A percentile compares a stretch with the other conserved stretches of the same genome.
phyloP scores from a whole-genome alignment of 1,140 invertebrate species.

The Brachionus sp. region DNA sequence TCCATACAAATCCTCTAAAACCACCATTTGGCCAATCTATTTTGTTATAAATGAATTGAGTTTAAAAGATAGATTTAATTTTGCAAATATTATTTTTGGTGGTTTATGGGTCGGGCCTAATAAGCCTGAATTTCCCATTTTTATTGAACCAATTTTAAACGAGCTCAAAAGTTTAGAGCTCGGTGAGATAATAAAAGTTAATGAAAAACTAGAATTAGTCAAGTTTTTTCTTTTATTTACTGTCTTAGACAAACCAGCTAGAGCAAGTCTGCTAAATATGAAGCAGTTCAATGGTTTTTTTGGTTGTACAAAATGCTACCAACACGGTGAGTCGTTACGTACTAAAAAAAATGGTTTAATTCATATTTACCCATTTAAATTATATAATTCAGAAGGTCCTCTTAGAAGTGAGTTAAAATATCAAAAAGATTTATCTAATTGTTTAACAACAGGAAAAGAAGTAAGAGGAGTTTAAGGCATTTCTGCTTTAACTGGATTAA shows the following conservation, averaged over 20 bases:
- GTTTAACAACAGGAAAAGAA: not conserved
- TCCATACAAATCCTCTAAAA: not conserved
- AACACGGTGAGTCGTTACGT: not conserved
- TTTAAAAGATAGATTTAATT: too few species aligned
- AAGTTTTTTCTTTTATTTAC: too few species aligned
- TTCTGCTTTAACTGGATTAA: not conserved
- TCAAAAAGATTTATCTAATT: not conserved
- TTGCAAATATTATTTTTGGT: too few species aligned
- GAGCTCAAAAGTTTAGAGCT: too few species aligned
- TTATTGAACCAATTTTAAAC: too few species aligned
- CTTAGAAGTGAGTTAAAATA: not conserved
- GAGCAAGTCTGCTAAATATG: too few species aligned
- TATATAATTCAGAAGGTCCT: not conserved
- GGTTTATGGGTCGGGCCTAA: too few species aligned
- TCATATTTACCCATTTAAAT: not conserved
- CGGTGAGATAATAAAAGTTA: too few species aligned
- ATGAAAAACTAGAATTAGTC: too few species aligned
- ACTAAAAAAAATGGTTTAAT: not conserved
- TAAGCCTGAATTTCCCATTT: too few species aligned
- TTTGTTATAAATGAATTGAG: not conserved
- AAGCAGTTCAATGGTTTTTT: not conserved
- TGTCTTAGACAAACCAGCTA: too few species aligned
- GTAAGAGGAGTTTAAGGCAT: not conserved
- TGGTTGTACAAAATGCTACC: not conserved
- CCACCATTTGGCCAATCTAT: not conserved